Evolutionary conservation across 2,888 invertebrate species (phyloP), one percentile per base, ranked within the genome.

Genomic region (Lacanobia oleracea): DNA sequence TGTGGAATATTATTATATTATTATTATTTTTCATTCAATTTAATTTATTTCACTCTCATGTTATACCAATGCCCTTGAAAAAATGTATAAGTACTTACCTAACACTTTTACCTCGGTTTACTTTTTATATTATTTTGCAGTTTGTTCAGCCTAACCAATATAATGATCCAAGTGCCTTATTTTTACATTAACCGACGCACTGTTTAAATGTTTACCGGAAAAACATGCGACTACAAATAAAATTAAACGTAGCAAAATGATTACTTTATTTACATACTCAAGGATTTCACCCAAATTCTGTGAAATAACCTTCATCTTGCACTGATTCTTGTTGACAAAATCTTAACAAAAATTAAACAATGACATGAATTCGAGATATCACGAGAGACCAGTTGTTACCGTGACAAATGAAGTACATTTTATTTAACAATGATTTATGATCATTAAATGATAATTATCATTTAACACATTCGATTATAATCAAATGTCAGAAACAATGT

Each of bases 321-420:
- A 61, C 33, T 65, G 10, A 65, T 27, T 3, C 4, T 21, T 72
- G 54, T 76, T 68, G 37, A 79, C 76, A 67, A 63, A 27, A 72
- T 66, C 53, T 68, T 66, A 76, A 64, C 18, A 65, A 62, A 27
- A 68, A 69, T 72, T 77, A 60, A 79, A 76, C 67, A 79, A 51
- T 45, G 27, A 27, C 43, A 56, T 6, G 14, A 50, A 18, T 59
- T 14, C 40, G n/a, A 50, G 21, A 57, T 18, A 53, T 27, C 72
- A 60, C 59, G 66, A 45, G 76, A 50, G 2, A 53, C n/a, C 10
- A 67, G 21, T 66, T 9, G 23, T 54, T 23, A 72, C 57, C 72
- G 59, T 68, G 76, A 56, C 37, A 68, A 45, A 48, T 70, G 60
- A 60, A 43, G 10, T 65, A 43, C 45, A 23, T 50, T 57, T 18